A percentile compares a stretch with the other conserved stretches of the same genome.
Conservation (phyloP, 2,113 vertebrate genomes). For the Gymnocephalus cernua region DNA sequence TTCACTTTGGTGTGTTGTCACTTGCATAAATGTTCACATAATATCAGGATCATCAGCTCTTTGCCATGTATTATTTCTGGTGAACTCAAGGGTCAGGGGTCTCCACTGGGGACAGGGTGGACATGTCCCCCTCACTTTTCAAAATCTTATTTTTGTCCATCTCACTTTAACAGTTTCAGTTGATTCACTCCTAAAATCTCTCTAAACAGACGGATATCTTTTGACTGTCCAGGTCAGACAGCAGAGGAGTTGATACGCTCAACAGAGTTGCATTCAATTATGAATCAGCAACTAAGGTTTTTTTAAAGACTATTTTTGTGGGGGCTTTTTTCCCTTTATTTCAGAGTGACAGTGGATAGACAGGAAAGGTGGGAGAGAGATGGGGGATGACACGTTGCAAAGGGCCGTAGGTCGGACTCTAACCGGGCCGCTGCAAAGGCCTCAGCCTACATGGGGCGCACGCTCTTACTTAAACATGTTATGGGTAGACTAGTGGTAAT, state of each 20-base stretch:
- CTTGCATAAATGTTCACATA: conserved; percentile 1
- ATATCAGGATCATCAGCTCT: not conserved
- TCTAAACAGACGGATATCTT: not conserved
- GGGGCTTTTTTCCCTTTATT: too few species aligned
- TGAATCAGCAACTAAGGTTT: not conserved
- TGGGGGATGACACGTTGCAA: too few species aligned
- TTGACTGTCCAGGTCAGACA: conserved; percentile 17
- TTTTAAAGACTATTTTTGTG: too few species aligned
- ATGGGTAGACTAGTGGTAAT: too few species aligned
- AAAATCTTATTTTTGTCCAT: conserved; percentile 17
- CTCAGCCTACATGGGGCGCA: too few species aligned
- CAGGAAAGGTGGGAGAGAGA: too few species aligned
- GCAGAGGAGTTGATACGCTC: not conserved
- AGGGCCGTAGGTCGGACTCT: too few species aligned
- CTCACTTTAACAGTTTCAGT: conserved; percentile 16
- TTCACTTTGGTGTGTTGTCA: not conserved
- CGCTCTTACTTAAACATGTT: too few species aligned
- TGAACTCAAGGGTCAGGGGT: not conserved
- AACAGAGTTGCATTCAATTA: conserved; percentile 23
- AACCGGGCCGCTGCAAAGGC: too few species aligned
- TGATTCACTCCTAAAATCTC: conserved; percentile 17
- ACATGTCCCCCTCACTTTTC: not conserved
- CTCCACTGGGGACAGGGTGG: not conserved
- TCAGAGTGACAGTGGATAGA: too few species aligned
- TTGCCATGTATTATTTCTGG: not conserved